Base-by-base conservation (phyloP, 1,140 invertebrate species). In the Drosophila tropicalis region DNA sequence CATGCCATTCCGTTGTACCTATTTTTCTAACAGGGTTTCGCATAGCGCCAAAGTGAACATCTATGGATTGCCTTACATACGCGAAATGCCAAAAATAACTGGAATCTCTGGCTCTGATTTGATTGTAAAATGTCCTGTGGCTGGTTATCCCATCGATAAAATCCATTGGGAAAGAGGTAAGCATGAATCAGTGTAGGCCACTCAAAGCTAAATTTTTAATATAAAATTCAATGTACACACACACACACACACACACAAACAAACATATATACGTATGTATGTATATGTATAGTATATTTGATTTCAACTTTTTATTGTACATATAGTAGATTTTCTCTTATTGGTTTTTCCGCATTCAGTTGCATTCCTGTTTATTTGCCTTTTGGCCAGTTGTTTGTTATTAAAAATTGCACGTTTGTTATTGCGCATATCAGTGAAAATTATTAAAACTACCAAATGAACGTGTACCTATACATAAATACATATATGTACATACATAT, bases 111-210 rank as follows among this genome's bases (percentile, higher is more conserved):
- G 97, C 57, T 95, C 95, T 84, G 95, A 96, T 91, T 94, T 98
- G 69, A 94, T 96, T 78, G 96, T 99, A 83, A 97, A 97, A 92
- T 99, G 98, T 93, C 97, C 97, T 58, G 98, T 98, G 10, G 97
- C 97, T 39, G 98, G 98, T 36, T 98, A 97, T 93, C 98, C 98
- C 5, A 97, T 98, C 70, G 95, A 96, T 85, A 94, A 95, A 40
- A 96, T 98, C 72, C 95, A 94, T 7, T 98, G 98, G 97, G 96
- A 97, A 92, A 95, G 96, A 94, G 96, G 96, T 97, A 92, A 93
- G 93, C 79, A 67, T 39, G 10, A 39, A 39, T 13, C 36, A 39
- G 36, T 5, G 36, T 29, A 12, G 36, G 12, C 36, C 36, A 39
- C 10, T 39, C 36, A 39, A 39, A 39, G 36, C 36, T 13, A 39